Conservation (phyloP, 2,113 vertebrate genomes). For the Macrotis lagotis region DNA sequence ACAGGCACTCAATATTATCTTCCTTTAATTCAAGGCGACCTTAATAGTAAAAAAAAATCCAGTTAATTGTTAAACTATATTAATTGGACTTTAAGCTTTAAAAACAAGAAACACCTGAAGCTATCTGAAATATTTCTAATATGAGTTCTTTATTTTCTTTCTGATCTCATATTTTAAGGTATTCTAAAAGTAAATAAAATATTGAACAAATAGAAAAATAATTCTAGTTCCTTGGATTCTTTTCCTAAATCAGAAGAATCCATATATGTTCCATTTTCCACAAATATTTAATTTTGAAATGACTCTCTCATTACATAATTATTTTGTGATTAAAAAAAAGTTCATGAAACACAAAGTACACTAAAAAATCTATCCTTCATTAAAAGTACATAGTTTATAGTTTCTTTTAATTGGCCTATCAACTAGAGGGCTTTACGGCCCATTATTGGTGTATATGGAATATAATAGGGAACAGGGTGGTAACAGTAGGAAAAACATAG, state of each 20-base stretch:
- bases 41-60: conserved; percentile 76
- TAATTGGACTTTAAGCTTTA: conserved; percentile 4
- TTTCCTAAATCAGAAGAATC: conserved; percentile 29
- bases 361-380: neutral
- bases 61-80: conserved; percentile 33
- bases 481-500: neutral
- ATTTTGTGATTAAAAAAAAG: neutral
- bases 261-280: conserved; percentile 22
- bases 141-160: conserved; percentile 31
- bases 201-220: neutral
- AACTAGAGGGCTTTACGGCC: neutral
- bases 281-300: neutral
- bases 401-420: neutral
- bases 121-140: conserved; percentile 41
- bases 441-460: neutral
- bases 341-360: neutral
- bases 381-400: neutral
- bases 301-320: neutral
- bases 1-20: conserved; percentile 96
- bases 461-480: neutral
- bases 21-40: conserved; percentile 97
- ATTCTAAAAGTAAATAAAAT: conserved; percentile 25
- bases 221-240: conserved; percentile 14
- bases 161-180: conserved; percentile 34
- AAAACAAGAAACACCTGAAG: conserved; percentile 21